Conservation (phyloP, 2,113 vertebrate species). For the Telmatochromis sp. region DNA sequence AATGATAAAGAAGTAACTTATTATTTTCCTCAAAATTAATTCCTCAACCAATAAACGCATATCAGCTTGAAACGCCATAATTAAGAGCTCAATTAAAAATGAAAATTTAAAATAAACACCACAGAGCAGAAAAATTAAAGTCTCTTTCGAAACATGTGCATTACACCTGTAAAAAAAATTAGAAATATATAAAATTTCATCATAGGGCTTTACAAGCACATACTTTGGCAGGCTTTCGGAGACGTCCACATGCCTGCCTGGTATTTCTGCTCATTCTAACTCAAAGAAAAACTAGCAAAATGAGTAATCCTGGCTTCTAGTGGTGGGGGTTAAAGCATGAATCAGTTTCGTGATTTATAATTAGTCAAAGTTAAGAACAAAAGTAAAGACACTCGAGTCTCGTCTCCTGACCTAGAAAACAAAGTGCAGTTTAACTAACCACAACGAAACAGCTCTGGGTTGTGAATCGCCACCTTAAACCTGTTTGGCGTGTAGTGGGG, state of each 20-base stretch:
- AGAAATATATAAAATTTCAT: neutral
- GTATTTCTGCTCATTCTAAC: neutral
- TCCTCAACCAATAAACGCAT: neutral
- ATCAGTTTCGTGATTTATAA: neutral
- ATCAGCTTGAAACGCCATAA: neutral
- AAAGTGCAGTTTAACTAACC: neutral
- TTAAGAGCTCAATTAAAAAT: neutral
- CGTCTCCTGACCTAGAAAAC: neutral
- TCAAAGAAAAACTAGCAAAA: neutral
- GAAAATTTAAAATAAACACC: neutral
- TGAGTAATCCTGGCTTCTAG: neutral
- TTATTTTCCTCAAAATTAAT: neutral
- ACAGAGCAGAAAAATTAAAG: neutral
- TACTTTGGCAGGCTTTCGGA: neutral
- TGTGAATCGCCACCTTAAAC: conserved; percentile 7
- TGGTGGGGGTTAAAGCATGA: neutral
- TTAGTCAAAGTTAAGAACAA: neutral
- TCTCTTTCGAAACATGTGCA: neutral
- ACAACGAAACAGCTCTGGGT: neutral
- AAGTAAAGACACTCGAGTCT: neutral
- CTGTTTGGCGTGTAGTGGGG: conserved; percentile 15
- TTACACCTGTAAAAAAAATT: neutral
- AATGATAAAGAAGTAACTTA: neutral
- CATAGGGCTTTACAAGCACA: neutral
- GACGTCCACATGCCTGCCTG: neutral